Percentiles rank a stretch among this genome's conserved stretches.
Conservation (phyloP, 2,797 vertebrate species). For the Catamblyrhynchus diadema region DNA sequence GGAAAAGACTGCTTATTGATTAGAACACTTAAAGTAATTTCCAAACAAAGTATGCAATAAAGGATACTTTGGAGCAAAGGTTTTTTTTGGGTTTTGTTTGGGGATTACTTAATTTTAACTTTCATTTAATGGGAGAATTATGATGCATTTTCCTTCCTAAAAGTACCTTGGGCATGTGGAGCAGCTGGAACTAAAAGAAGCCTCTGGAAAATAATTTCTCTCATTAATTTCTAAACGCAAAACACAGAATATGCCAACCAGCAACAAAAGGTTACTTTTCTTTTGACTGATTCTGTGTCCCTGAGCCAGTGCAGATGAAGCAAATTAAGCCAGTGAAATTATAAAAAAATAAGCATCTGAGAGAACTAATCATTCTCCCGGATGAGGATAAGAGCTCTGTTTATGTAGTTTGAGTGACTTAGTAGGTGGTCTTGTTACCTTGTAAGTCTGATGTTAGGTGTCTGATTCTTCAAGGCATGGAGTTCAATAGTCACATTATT, state of each 20-base stretch:
- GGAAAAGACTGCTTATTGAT: background rate
- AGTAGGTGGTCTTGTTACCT: background rate
- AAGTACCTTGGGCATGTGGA: background rate
- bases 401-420: background rate
- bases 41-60: background rate
- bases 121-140: background rate
- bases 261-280: background rate
- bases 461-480: background rate
- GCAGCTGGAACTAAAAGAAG: background rate
- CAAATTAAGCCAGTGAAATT: background rate
- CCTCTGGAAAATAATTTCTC: background rate
- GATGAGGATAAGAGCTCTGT: background rate
- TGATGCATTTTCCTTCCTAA: background rate
- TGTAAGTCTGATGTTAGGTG: background rate
- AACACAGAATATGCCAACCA: background rate
- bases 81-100: background rate
- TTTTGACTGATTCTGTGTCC: background rate
- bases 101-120: background rate
- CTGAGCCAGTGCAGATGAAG: background rate
- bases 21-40: background rate
- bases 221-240: background rate
- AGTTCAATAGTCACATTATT: background rate
- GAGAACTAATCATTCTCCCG: background rate
- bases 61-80: background rate
- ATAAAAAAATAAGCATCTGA: background rate